Base-by-base conservation (phyloP, 2,113 vertebrate species). In the Pseudopipra pipra region DNA sequence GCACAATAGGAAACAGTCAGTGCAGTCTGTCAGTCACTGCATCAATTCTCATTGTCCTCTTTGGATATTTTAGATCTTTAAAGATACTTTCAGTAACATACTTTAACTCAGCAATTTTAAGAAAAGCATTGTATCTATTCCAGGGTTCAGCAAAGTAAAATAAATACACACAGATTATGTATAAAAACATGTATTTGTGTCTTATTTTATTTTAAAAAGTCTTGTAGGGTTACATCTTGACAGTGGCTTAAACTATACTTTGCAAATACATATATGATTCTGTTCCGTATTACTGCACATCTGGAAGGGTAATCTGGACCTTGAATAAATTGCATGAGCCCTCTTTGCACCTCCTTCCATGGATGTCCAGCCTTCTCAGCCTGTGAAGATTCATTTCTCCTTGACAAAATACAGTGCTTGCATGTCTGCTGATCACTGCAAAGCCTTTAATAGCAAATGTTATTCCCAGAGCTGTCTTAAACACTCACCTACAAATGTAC, bases 401-500 rank as follows among this genome's bases (percentile, higher is more conserved):
- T 20, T 86, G 33, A 63, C 27, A 78, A 84, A 90, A 87, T 18
- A n/a, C 51, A 63, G 12, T 67, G 23, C n/a, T 84, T 80, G 27
- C 54, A 28, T 56, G 86, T 71, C 21, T 86, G 46, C 79, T 92
- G 61, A 77, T 87, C 55, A 22, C 43, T 90, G 82, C 59, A 84
- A 74, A 93, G 33, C 43, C 35, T 76, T 63, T 78, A 90, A 37
- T 37, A 81, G 65, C 61, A 86, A 92, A n/a, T 56, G 17, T 27
- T 81, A 78, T 97, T 92, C 68, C 80, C 83, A 81, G 47, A 67
- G 72, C 73, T 74, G 51, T 80, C 80, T 67, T 84, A 51, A 83
- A 78, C 54, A 73, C 43, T 91, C 18, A 9, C 35, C 37, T 83
- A 55, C 17, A 46, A 86, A 86, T 59, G 59, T 78, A 56, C 18